These are phyloP conservation scores for Pandemis corylana DNA, from an alignment of 2,888 invertebrate genomes.

Conservation along the genomic window DNA sequence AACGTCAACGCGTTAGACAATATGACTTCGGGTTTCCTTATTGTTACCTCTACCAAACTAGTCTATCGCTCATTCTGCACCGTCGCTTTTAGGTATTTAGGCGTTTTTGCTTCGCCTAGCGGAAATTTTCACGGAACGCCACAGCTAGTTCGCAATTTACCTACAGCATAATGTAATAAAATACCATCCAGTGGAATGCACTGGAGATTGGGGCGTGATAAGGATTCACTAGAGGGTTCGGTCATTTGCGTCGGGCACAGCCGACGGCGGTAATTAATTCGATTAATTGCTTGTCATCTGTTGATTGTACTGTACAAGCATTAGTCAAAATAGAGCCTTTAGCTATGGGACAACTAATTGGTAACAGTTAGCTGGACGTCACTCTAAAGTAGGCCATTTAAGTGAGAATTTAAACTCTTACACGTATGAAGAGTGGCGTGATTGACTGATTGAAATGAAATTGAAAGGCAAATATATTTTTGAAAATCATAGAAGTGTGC, in stretches of 20 bases:
- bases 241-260: conserved; percentile 43
- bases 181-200: conserved; percentile 27
- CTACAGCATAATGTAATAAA: conserved; percentile 22
- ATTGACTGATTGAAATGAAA: too few relatives aligned
- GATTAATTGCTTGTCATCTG: conserved; percentile 79
- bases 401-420: too few relatives aligned
- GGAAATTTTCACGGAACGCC: too few relatives aligned
- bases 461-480: neutral
- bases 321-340: conserved; percentile 71
- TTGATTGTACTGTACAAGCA: conserved; percentile 73
- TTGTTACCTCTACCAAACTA: too few relatives aligned
- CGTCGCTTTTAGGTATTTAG: too few relatives aligned
- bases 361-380: neutral
- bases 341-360: conserved; percentile 43
- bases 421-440: too few relatives aligned
- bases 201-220: conserved; percentile 44
- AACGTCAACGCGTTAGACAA: too few relatives aligned
- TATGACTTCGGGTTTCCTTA: too few relatives aligned
- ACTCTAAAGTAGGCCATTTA: neutral
- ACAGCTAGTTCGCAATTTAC: too few relatives aligned
- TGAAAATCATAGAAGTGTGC: neutral
- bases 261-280: conserved; percentile 67
- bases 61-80: too few relatives aligned
- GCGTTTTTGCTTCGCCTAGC: too few relatives aligned
- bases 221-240: conserved; percentile 52